Conservation (phyloP, 2,113 vertebrate species). For the Helogale parvula region DNA sequence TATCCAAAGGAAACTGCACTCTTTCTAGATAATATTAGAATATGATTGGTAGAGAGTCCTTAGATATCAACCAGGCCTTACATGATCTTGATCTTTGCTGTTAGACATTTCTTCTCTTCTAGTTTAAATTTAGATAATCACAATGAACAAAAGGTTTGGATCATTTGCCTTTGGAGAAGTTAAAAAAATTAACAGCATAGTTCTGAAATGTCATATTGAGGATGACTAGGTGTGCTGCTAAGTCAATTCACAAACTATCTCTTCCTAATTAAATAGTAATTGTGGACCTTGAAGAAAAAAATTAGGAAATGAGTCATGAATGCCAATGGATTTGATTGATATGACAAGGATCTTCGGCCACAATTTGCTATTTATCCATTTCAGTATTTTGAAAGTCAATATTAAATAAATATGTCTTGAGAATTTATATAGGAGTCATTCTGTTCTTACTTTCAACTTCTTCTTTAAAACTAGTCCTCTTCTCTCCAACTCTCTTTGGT, state of each 20-base stretch:
- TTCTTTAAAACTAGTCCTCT: constrained; percentile 28
- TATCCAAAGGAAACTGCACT: neutral
- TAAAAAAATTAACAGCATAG: neutral
- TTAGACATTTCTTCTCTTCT: neutral
- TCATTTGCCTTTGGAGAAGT: constrained; percentile 27
- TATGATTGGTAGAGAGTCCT: neutral
- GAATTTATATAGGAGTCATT: neutral
- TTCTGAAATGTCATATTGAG: constrained; percentile 26
- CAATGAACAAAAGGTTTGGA: neutral
- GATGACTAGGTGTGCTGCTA: neutral
- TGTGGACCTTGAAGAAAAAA: neutral
- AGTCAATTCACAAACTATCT: constrained; percentile 25
- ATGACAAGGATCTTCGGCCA: neutral
- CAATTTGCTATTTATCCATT: constrained; percentile 3
- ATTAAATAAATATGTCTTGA: constrained; percentile 16
- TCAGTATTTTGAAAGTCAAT: constrained; percentile 59
- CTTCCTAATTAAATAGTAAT: constrained; percentile 10
- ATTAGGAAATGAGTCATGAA: constrained; percentile 28
- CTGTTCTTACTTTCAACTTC: constrained; percentile 51
- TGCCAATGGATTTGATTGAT: constrained; percentile 37
- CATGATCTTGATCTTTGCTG: neutral
- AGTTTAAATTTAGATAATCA: neutral
- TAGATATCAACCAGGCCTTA: neutral
- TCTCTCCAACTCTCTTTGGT: constrained; percentile 24
- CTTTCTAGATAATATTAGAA: neutral